Evolutionary conservation across 2,888 invertebrate species (phyloP).

Genomic region (Nebria salina): DNA sequence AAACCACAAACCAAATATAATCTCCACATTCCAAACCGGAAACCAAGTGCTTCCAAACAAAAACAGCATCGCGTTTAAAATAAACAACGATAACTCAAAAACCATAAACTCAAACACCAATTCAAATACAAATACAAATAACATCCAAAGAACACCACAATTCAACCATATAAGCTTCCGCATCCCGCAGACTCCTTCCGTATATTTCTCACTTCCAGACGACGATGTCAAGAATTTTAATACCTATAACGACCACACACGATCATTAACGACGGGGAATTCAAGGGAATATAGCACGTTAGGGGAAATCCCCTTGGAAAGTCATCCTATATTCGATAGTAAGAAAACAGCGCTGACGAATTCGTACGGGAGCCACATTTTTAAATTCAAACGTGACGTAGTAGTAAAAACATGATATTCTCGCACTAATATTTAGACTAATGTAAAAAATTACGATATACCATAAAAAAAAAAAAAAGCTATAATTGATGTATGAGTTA

Average conservation of each 20-base stretch:
- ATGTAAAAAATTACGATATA: too few relatives aligned
- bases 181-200: background rate
- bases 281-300: constrained; percentile 3
- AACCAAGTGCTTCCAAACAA: constrained; percentile 3
- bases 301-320: constrained; percentile 28
- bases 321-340: constrained; percentile 24
- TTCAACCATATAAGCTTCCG: background rate
- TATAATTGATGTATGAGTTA: too few relatives aligned
- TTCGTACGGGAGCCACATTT: constrained; percentile 23
- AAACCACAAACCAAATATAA: background rate
- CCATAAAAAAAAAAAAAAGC: too few relatives aligned
- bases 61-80: background rate
- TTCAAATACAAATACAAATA: background rate
- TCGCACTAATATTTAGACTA: too few relatives aligned
- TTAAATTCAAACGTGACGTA: constrained; percentile 6
- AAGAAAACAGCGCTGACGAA: constrained; percentile 16
- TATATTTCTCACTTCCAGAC: background rate
- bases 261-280: background rate
- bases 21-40: background rate
- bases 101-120: background rate
- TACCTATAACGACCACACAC: background rate
- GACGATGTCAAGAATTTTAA: background rate
- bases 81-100: background rate
- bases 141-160: background rate
- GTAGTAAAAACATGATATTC: background rate